These are phyloP conservation scores for Thecocarcelia acutangulata DNA, from an alignment of 2,888 invertebrate species.

Conservation along the genomic window DNA sequence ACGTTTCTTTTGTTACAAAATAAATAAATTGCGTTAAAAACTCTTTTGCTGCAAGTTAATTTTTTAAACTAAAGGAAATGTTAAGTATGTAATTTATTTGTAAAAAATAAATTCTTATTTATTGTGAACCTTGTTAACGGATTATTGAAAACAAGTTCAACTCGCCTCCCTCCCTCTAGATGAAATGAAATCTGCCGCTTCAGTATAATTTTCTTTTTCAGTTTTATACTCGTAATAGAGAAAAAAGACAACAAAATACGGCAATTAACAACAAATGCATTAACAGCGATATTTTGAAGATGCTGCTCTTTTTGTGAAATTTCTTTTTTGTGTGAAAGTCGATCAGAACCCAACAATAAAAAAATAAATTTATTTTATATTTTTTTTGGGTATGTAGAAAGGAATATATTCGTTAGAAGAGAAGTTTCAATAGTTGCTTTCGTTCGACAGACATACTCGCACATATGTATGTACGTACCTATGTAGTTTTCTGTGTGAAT, in stretches of 20 bases:
- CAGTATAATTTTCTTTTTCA: background rate
- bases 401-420: constrained; percentile 40
- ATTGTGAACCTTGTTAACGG: constrained; percentile 38
- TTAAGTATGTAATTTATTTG: no score
- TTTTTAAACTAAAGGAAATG: no score
- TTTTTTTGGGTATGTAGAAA: constrained; percentile 20
- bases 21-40: no score
- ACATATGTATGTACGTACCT: no score
- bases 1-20: no score
- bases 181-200: constrained; percentile 40
- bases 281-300: constrained; percentile 2
- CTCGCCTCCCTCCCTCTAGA: no score
- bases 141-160: constrained; percentile 39
- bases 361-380: constrained; percentile 23
- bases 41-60: constrained; percentile 8
- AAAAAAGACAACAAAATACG: constrained; percentile 15
- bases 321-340: constrained; percentile 24
- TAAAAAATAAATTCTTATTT: constrained; percentile 33
- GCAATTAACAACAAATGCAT: constrained; percentile 6
- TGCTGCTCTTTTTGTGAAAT: constrained; percentile 27
- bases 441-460: background rate
- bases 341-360: constrained; percentile 33
- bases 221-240: constrained; percentile 37
- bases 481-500: background rate
- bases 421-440: constrained; percentile 26